Conservation (phyloP, 2,113 vertebrate species). For the Cebidichthys violaceus region DNA sequence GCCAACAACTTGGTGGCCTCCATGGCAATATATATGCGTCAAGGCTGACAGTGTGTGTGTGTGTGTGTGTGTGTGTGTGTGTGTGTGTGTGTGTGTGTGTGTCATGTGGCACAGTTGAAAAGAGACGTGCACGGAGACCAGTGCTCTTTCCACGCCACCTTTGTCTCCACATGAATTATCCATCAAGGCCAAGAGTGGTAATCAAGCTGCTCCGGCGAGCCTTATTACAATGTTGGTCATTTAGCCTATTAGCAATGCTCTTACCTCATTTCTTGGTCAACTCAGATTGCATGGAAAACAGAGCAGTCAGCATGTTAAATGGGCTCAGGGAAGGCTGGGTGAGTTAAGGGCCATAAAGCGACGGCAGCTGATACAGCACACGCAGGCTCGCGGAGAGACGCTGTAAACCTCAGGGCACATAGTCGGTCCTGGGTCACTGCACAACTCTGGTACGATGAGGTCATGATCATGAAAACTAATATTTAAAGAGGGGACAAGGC, state of each 20-base stretch:
- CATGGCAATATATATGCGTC: slow-evolving; percentile 34
- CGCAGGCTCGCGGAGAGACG: slow-evolving; percentile 40
- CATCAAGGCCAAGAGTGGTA: slow-evolving; percentile 75
- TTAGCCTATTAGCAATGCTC: slow-evolving; percentile 78
- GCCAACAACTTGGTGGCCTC: slow-evolving; percentile 62
- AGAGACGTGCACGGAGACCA: slow-evolving; percentile 65
- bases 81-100: slow-evolving; percentile 15
- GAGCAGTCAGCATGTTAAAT: slow-evolving; percentile 79
- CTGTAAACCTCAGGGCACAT: slow-evolving; percentile 49
- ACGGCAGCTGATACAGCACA: slow-evolving; percentile 66
- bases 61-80: slow-evolving; percentile 16
- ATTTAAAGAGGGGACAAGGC: slow-evolving; percentile 50
- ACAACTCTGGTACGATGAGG: slow-evolving; percentile 49
- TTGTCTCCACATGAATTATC: slow-evolving; percentile 83
- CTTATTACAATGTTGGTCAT: slow-evolving; percentile 75
- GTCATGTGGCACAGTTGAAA: slow-evolving; percentile 54
- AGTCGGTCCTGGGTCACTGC: slow-evolving; percentile 34
- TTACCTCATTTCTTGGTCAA: slow-evolving; percentile 84
- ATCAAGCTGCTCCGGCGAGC: slow-evolving; percentile 75
- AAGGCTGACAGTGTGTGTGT: slow-evolving; percentile 31
- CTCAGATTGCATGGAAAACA: slow-evolving; percentile 82
- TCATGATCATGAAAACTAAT: slow-evolving; percentile 67
- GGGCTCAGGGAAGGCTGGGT: slow-evolving; percentile 58
- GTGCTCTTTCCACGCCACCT: slow-evolving; percentile 67
- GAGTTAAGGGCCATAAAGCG: slow-evolving; percentile 72